A percentile compares a stretch with the other conserved stretches of the same genome.
Conservation (phyloP, 92 coral and sea anemone genomes). For the Epizoanthus rinbou region DNA sequence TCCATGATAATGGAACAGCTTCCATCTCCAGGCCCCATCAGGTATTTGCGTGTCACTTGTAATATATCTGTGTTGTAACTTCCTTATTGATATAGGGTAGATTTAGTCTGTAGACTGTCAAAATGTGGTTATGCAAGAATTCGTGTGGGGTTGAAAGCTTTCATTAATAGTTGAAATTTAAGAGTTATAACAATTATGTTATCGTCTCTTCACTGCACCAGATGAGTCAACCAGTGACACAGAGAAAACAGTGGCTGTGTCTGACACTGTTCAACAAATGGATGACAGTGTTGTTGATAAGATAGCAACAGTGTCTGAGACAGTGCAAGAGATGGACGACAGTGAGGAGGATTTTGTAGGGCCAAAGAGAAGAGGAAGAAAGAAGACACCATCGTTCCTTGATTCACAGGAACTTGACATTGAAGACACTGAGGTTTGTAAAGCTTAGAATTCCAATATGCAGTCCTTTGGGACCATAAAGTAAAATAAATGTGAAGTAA, state of each 20-base stretch:
- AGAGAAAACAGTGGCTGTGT: not conserved
- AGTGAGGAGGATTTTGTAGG: constrained; percentile 33
- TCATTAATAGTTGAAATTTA: too few relatives aligned
- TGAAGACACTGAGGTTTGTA: constrained; percentile 30
- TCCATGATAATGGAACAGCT: too few relatives aligned
- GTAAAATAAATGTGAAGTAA: too few relatives aligned
- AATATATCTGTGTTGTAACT: too few relatives aligned
- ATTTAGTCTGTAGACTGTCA: too few relatives aligned
- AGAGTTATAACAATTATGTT: not conserved
- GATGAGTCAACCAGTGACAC: constrained; percentile 1
- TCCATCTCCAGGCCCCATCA: not conserved
- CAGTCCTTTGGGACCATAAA: too few relatives aligned
- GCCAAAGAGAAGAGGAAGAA: constrained; percentile 1
- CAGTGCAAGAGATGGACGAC: not conserved
- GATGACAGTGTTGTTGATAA: not conserved
- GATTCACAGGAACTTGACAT: constrained; percentile 23
- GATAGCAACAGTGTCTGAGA: not conserved
- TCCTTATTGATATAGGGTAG: too few relatives aligned
- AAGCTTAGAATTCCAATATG: too few relatives aligned
- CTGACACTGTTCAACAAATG: not conserved
- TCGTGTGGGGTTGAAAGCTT: too few relatives aligned
- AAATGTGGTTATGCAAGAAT: too few relatives aligned
- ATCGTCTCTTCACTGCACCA: not conserved
- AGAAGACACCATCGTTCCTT: constrained; percentile 11
- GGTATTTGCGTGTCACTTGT: not conserved